Evolutionary conservation across 2,113 vertebrate genomes (phyloP).

Genomic region (Monopterus albus): DNA sequence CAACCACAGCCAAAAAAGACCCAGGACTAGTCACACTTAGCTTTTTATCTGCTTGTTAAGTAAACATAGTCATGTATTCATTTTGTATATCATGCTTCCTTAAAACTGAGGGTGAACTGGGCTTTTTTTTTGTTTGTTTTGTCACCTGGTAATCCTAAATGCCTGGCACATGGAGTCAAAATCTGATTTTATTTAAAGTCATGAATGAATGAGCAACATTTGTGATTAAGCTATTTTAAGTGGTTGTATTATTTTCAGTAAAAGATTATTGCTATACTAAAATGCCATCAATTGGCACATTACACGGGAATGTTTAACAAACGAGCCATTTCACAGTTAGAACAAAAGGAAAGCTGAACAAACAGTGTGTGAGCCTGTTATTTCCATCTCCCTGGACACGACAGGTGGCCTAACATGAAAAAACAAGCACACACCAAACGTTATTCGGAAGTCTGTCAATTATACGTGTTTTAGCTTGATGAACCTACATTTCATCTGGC

Average conservation of each 20-base stretch:
- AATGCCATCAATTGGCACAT: neutral
- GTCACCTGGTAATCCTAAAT: neutral
- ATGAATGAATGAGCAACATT: neutral
- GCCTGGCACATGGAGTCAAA: neutral
- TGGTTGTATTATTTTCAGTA: no score
- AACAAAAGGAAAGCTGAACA: slow-evolving; percentile 33
- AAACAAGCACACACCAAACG: neutral
- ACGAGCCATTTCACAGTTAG: slow-evolving; percentile 1
- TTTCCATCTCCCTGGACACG: neutral
- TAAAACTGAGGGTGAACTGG: no score
- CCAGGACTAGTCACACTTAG: neutral
- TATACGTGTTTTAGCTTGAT: neutral
- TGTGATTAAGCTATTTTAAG: no score
- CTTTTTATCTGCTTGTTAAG: neutral
- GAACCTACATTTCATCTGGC: neutral
- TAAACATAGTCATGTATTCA: no score
- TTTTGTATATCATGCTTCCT: no score
- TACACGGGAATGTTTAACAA: neutral
- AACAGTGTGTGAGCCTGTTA: slow-evolving; percentile 13
- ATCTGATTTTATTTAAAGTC: neutral
- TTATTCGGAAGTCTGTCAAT: slow-evolving; percentile 16
- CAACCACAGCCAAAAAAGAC: neutral
- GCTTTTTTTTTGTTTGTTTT: neutral
- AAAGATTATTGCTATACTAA: no score
- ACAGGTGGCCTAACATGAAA: slow-evolving; percentile 13